Conservation (phyloP, 2,888 invertebrate species). For the Phlogophora meticulosa region DNA sequence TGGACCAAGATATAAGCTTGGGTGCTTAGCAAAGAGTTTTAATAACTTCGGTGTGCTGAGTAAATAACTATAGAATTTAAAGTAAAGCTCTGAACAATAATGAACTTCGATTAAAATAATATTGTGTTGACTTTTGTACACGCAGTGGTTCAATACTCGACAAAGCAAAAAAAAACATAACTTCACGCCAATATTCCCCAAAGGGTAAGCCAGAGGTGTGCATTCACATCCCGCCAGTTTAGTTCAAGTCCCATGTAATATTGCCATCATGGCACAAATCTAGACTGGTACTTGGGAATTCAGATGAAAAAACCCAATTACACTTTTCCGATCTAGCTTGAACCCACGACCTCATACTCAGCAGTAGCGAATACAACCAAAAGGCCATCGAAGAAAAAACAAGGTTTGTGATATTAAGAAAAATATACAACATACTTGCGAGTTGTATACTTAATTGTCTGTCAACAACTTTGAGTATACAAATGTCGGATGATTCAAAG, state of each 20-base stretch:
- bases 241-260: too few relatives aligned
- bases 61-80: slow-evolving; percentile 37
- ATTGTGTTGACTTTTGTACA: background rate
- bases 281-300: too few relatives aligned
- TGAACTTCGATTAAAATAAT: slow-evolving; percentile 2
- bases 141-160: background rate
- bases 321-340: too few relatives aligned
- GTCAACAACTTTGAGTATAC: background rate
- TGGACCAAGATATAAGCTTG: slow-evolving; percentile 37
- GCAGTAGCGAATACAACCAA: too few relatives aligned
- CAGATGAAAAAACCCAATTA: too few relatives aligned
- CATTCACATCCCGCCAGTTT: too few relatives aligned
- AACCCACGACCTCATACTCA: too few relatives aligned
- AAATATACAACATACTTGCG: slow-evolving; percentile 19
- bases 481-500: slow-evolving; percentile 13
- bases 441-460: slow-evolving; percentile 12
- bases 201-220: too few relatives aligned
- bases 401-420: too few relatives aligned
- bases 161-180: slow-evolving; percentile 1
- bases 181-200: too few relatives aligned
- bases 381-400: too few relatives aligned
- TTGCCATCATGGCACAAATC: too few relatives aligned
- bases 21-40: slow-evolving; percentile 37
- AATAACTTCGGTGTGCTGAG: slow-evolving; percentile 40
- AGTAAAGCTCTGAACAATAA: background rate